Base-by-base conservation (phyloP, 2,888 invertebrate genomes). In the Maniola hyperantus region DNA sequence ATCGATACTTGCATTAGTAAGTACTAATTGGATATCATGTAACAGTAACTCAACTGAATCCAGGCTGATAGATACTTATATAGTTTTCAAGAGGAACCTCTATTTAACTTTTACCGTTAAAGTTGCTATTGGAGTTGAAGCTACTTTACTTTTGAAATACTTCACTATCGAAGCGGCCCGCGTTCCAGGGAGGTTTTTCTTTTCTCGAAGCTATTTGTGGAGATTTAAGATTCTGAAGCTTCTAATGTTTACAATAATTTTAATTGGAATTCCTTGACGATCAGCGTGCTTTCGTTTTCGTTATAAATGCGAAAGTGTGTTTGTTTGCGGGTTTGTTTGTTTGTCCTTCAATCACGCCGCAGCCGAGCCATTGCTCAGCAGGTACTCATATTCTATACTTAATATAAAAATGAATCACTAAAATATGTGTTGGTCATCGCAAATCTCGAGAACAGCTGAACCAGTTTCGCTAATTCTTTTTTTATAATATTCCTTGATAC, bases 91-190 rank as follows among this genome's bases (percentile, higher is more conserved):
- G 62, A n/a, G 42, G 42, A 48, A 46, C 51, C 42, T 62, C 62
- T 62, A 62, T 62, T 53, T 62, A 62, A 62, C 62, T 62, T 62
- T 51, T 42, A 53, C 26, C 51, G 61, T 61, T 39, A 20, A 53
- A 62, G 42, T 62, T 62, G 15, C 61, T 53, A 44, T 59, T 62
- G 18, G 39, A 53, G 53, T 53, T 62, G 15, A 20, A 33, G 59
- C 60, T 60, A 60, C 48, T 62, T 26, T 33, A 39, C 61, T 51
- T 51, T 53, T 53, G 42, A 53, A 62, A 50, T 62, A 62, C 51
- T 62, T 62, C 13, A n/a, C 50, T 51, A 51, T 51, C 51, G 51
- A 53, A 39, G 39, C 39, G 42, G 39, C 39, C 10, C n/a, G 42
- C 26, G 42, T 57, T 53, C 53, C 10, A 42, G n/a, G 42, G 20